Conservation (phyloP, 1,140 invertebrate genomes). For the Pomacea maculata region DNA sequence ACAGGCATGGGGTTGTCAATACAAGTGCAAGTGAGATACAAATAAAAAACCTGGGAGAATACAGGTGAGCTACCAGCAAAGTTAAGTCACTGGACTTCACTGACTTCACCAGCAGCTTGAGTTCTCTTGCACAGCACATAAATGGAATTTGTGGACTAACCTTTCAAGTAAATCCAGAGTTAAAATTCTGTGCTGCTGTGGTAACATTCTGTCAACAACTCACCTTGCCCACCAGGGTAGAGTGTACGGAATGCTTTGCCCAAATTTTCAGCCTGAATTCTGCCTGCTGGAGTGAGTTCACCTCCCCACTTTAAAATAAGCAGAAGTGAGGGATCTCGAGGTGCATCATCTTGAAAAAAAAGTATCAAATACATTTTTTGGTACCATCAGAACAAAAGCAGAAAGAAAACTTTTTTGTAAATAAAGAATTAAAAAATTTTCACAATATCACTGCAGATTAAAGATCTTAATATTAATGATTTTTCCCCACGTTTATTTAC, state of each 20-base stretch:
- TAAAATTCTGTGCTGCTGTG: no score
- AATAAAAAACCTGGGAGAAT: no score
- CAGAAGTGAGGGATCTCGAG: constrained; percentile 57
- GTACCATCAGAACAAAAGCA: neutral
- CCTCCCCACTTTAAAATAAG: constrained; percentile 99
- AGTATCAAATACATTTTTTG: neutral
- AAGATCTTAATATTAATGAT: neutral
- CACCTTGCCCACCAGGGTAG: constrained; percentile 80
- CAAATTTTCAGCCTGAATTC: constrained; percentile 87
- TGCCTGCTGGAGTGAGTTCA: constrained; percentile 83
- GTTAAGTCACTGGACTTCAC: no score
- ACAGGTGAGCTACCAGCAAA: no score
- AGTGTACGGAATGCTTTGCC: constrained; percentile 98
- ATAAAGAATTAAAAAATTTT: neutral
- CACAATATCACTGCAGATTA: neutral
- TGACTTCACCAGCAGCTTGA: no score
- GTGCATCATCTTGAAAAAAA: constrained; percentile 47
- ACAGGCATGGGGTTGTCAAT: no score
- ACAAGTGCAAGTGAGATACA: no score
- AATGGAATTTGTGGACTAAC: no score
- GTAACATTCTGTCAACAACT: neutral
- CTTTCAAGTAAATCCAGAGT: no score
- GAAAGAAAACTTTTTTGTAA: neutral
- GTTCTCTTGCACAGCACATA: no score
- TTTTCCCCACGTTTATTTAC: no score